phyloP scores from a whole-genome alignment of 2,888 invertebrate genomes.

The Danaus chrysippus region DNA sequence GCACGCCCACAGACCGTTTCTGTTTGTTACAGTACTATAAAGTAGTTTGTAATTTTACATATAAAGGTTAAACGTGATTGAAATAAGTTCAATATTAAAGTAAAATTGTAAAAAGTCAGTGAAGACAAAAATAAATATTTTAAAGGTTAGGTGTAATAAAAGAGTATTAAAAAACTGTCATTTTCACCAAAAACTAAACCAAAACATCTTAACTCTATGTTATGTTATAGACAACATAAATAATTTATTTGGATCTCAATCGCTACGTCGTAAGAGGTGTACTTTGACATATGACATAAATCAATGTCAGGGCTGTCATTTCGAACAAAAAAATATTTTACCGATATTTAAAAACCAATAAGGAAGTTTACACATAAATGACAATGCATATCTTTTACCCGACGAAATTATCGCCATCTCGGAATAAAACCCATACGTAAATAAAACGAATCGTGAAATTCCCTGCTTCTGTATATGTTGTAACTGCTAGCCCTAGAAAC shows the following conservation, averaged over 20 bases:
- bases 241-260: constrained; percentile 11
- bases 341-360: background rate
- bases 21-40: too few relatives aligned
- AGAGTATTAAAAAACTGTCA: too few relatives aligned
- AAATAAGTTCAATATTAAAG: too few relatives aligned
- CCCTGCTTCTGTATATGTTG: background rate
- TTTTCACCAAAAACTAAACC: background rate
- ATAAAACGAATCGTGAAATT: background rate
- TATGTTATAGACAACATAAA: constrained; percentile 11
- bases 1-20: constrained; percentile 17
- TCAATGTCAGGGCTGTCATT: constrained; percentile 12
- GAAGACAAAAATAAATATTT: too few relatives aligned
- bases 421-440: background rate
- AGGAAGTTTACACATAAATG: background rate
- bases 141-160: too few relatives aligned
- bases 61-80: too few relatives aligned
- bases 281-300: constrained; percentile 6
- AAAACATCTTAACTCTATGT: background rate
- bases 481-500: constrained; percentile 2
- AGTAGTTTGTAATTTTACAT: too few relatives aligned
- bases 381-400: background rate
- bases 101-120: too few relatives aligned
- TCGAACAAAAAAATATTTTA: background rate
- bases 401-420: background rate
- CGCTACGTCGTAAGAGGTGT: constrained; percentile 9